These are phyloP conservation scores for Heterodera carotae DNA, from an alignment of 1,140 invertebrate species.

Conservation along the genomic window DNA sequence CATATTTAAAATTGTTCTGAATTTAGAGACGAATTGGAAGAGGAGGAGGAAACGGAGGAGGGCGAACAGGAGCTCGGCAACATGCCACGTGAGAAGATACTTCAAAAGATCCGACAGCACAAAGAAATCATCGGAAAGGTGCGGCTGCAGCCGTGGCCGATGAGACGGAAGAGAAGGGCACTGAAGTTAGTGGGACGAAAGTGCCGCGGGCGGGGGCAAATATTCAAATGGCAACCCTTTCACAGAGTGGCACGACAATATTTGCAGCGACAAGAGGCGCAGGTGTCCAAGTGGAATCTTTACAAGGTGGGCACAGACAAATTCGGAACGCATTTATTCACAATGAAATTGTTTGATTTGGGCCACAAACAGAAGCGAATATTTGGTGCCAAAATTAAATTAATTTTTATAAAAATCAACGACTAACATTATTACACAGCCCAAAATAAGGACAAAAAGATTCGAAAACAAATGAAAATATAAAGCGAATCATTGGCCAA, in stretches of 20 bases:
- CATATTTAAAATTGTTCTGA: no score
- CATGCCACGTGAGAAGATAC: slow-evolving; percentile 77
- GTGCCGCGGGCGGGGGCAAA: no score
- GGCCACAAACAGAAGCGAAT: no score
- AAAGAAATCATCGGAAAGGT: slow-evolving; percentile 87
- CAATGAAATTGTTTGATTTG: no score
- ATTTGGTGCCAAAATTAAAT: no score
- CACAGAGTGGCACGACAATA: slow-evolving; percentile 56
- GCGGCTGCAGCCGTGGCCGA: slow-evolving; percentile 83
- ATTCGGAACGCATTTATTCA: background rate
- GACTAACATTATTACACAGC: no score
- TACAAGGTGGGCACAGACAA: slow-evolving; percentile 44
- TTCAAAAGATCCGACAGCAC: slow-evolving; percentile 85
- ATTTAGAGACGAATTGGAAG: slow-evolving; percentile 20
- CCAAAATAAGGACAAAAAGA: no score
- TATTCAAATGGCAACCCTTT: background rate
- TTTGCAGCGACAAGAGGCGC: slow-evolving; percentile 59
- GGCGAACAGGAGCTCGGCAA: slow-evolving; percentile 48
- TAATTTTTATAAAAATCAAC: no score
- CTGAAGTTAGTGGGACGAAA: slow-evolving; percentile 68
- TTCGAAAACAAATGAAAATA: no score
- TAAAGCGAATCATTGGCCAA: no score
- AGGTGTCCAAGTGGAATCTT: slow-evolving; percentile 58
- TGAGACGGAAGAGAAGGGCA: slow-evolving; percentile 81
- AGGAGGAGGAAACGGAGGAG: slow-evolving; percentile 60